These are phyloP conservation scores for Amphipyra berbera DNA, from an alignment of 2,888 invertebrate species.

Conservation along the genomic window DNA sequence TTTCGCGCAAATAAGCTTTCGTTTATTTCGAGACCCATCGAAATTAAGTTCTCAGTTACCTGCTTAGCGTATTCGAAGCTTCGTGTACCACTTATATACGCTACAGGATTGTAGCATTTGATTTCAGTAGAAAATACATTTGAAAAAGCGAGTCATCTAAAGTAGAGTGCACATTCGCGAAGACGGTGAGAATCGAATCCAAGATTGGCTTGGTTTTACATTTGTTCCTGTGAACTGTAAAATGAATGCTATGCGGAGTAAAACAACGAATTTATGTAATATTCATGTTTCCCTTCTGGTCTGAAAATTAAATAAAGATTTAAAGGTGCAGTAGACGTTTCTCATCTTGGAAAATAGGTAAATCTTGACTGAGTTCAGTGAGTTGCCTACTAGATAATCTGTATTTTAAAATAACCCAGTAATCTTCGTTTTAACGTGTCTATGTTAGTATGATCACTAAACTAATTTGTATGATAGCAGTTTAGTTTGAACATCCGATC, in stretches of 20 bases:
- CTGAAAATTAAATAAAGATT: constrained; percentile 16
- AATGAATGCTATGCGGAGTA: constrained; percentile 20
- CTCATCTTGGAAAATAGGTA: neutral
- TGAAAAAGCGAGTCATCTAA: constrained; percentile 37
- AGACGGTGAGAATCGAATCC: constrained; percentile 51
- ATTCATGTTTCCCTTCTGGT: constrained; percentile 23
- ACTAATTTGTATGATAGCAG: too few relatives aligned
- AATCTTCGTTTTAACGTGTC: too few relatives aligned
- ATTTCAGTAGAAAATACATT: constrained; percentile 54
- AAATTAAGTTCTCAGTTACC: constrained; percentile 30
- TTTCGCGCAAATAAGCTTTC: constrained; percentile 11
- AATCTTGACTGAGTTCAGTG: too few relatives aligned
- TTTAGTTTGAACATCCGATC: too few relatives aligned
- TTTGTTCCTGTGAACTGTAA: constrained; percentile 48
- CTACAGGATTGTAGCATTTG: constrained; percentile 43
- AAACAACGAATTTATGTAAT: constrained; percentile 32
- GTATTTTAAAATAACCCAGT: too few relatives aligned
- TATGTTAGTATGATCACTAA: too few relatives aligned
- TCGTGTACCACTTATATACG: constrained; percentile 12
- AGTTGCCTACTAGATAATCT: too few relatives aligned
- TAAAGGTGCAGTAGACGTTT: neutral
- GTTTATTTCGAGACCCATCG: constrained; percentile 2
- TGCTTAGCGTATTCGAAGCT: constrained; percentile 1
- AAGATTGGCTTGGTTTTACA: constrained; percentile 57
- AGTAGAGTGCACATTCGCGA: constrained; percentile 40